Conservation (phyloP, 2,888 invertebrate genomes). For the Diaprepes abbreviatus region DNA sequence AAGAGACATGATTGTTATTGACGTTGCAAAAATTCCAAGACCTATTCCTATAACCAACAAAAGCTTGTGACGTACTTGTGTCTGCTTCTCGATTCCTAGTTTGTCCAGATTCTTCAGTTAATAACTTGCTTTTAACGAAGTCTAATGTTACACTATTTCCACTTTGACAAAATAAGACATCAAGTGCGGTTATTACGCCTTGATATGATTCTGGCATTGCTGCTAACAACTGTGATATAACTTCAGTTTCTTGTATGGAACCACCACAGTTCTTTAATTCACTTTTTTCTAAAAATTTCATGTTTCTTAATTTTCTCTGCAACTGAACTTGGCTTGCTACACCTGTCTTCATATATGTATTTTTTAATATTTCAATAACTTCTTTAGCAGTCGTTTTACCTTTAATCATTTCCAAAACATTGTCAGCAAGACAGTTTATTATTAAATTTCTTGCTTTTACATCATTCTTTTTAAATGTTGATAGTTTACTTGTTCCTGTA, state of each 20-base stretch:
- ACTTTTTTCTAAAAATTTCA: not conserved
- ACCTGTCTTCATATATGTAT: not conserved
- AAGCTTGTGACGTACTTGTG: too few relatives aligned
- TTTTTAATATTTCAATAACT: not conserved
- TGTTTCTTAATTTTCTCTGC: constrained; percentile 2
- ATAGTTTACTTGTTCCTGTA: not conserved
- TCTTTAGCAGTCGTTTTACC: too few relatives aligned
- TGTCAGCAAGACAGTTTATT: constrained; percentile 8
- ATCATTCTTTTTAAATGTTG: not conserved
- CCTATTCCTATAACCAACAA: too few relatives aligned
- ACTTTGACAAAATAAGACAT: too few relatives aligned
- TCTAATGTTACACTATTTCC: too few relatives aligned
- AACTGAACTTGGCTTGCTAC: constrained; percentile 8
- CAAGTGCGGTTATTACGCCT: constrained; percentile 36
- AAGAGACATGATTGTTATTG: too few relatives aligned
- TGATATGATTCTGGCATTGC: constrained; percentile 35
- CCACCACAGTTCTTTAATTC: too few relatives aligned
- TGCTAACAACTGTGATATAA: constrained; percentile 13
- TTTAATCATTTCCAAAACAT: constrained; percentile 16
- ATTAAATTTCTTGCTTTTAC: too few relatives aligned
- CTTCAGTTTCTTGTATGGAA: too few relatives aligned
- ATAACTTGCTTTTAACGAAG: constrained; percentile 35
- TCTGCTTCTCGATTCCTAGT: too few relatives aligned
- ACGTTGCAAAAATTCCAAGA: too few relatives aligned
- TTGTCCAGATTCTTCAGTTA: too few relatives aligned